These are phyloP conservation scores for Triplophysa tibetana DNA, from an alignment of 2,113 vertebrate genomes.

Conservation along the genomic window DNA sequence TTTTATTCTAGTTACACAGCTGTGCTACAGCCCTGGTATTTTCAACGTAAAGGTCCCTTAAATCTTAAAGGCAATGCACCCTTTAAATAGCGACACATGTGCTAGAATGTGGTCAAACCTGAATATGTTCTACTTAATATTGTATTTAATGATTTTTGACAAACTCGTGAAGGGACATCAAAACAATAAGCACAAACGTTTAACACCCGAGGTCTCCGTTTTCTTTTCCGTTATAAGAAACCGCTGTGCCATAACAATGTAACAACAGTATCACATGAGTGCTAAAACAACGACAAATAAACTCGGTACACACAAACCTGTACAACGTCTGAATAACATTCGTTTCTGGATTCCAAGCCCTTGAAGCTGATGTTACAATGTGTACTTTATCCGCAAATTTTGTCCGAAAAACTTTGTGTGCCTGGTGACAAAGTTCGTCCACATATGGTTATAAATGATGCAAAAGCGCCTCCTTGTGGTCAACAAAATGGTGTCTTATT, in stretches of 20 bases:
- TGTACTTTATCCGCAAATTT: not conserved
- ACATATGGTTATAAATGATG: not conserved
- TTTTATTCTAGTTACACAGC: no score
- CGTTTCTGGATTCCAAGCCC: constrained; percentile 2
- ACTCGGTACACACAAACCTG: not conserved
- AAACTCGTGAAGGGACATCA: not conserved
- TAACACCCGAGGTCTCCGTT: not conserved
- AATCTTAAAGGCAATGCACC: no score
- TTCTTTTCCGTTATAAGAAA: constrained; percentile 37
- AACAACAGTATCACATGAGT: constrained; percentile 16
- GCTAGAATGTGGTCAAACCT: not conserved
- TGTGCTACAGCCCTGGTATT: no score
- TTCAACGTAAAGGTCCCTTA: no score
- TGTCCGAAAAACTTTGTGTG: not conserved
- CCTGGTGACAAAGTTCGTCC: constrained; percentile 41
- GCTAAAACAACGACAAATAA: not conserved
- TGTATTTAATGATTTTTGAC: not conserved
- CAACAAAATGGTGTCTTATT: not conserved
- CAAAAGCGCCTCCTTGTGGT: constrained; percentile 36
- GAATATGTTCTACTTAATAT: not conserved
- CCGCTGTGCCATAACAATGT: not conserved
- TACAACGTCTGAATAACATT: not conserved
- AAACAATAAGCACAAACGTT: not conserved
- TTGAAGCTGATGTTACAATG: not conserved
- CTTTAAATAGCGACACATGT: no score